Evolutionary conservation across 2,888 invertebrate species (phyloP), one percentile per base, ranked within the genome.

Genomic region (Noctua janthina): DNA sequence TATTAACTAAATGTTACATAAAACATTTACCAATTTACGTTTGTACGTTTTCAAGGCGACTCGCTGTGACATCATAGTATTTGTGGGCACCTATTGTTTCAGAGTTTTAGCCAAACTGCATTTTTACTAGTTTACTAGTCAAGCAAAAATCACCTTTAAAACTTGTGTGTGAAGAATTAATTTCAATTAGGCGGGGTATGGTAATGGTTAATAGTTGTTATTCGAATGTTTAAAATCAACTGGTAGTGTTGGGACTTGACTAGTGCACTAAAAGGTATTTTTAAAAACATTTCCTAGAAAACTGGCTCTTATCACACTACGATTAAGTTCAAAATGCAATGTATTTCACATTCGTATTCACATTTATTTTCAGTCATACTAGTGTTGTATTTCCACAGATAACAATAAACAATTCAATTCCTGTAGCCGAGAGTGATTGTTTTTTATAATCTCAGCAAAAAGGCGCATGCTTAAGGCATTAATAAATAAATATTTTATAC

Each of bases 81-180:
- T 54, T n/a, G 43, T 46, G n/a, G 17, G 51, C 35, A 10, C 29
- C 39, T 66, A 73, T 82, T 83, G 83, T 82, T 82, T 70, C 39
- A 70, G 46, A 20, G 62, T 69, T 59, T n/a, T 15, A 62, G 29
- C 62, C 62, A 62, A 62, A 29, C 15, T 17, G 62, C 15, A 62
- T 29, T 62, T 15, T 62, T 62, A 62, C 17, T 29, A 7, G 35
- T 43, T n/a, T 23, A 0, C 2, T 43, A 56, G 64, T 35, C 66
- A 77, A 59, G 56, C 56, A 46, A 70, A 76, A 64, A 35, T 69
- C 11, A 7, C 17, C 64, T 49, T 54, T 72, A 62, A 23, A 7
- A 15, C 62, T 46, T 6, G 4, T 11, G 0, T 0, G 0, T 23
- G 23, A 54, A 68, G 54, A 62, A 62, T 11, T 23, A 68, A 77